phyloP scores from a whole-genome alignment of 2,888 invertebrate species.

The Zhuqinia jingwanae region DNA sequence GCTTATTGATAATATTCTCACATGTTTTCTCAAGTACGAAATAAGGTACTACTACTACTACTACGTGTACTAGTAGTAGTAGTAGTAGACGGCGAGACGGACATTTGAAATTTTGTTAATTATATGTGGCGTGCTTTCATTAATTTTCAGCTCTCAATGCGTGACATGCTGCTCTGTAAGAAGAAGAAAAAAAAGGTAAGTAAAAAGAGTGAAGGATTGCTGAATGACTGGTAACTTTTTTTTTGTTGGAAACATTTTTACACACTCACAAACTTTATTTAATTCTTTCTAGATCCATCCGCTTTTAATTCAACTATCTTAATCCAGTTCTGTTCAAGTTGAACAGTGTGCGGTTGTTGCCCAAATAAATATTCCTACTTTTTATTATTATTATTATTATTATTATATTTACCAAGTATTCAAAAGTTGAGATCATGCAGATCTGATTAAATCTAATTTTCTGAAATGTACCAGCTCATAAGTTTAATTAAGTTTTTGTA shows the following conservation, averaged over 20 bases:
- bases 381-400: too few species aligned
- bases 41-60: too few species aligned
- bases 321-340: constrained; percentile 55
- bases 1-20: constrained; percentile 21
- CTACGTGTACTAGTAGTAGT: too few species aligned
- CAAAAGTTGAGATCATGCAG: constrained; percentile 43
- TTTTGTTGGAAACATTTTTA: constrained; percentile 24
- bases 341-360: not conserved
- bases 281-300: constrained; percentile 56
- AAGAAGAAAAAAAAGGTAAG: constrained; percentile 16
- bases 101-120: constrained; percentile 57
- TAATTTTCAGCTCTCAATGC: constrained; percentile 65
- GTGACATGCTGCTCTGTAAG: constrained; percentile 53
- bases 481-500: constrained; percentile 65
- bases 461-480: constrained; percentile 65
- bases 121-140: constrained; percentile 68
- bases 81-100: constrained; percentile 40
- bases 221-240: constrained; percentile 63
- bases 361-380: too few species aligned
- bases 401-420: not conserved
- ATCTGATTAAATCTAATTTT: constrained; percentile 69
- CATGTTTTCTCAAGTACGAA: constrained; percentile 4
- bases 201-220: constrained; percentile 60
- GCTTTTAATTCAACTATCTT: constrained; percentile 27
- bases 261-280: constrained; percentile 45